Base-by-base conservation (phyloP, 2,113 vertebrate genomes). In the Campylorhamphus procurvoides region DNA sequence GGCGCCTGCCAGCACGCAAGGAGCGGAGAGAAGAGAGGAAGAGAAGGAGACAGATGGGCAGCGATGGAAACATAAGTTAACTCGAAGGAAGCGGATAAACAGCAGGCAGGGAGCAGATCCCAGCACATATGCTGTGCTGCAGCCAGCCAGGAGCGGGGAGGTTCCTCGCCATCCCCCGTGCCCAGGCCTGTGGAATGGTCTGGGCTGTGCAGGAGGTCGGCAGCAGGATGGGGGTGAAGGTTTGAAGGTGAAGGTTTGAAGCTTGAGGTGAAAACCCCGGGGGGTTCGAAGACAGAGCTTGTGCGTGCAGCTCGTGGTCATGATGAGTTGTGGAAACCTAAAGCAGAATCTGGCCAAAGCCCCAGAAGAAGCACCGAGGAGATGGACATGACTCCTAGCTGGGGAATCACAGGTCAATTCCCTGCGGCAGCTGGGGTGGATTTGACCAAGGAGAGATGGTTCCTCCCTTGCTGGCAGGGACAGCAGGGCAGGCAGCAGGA, bases 61-160 rank as follows among this genome's bases (percentile, higher is more conserved):
- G 87, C 71, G 31, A 89, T 85, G 92, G 97, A 97, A 98, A 97
- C 98, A 98, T 97, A 98, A 98, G 98, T 98, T 98, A 97, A 98
- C 98, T 98, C 91, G 95, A 95, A 98, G 97, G 98, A 98, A 97
- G 96, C 95, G 79, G 98, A 97, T 98, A 98, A 98, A 98, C 98
- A 98, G 98, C 98, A 98, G 98, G 98, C 98, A 96, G 64, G 87
- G 91, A 97, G 97, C 97, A 97, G 97, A 97, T 97, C 98, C 96
- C 83, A 40, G 83, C 98, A 85, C 98, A 98, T 98, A 98, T 98
- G 98, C 94, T 97, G 91, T 0, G 9, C 39, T 8, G n/a, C 79
- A 96, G 91, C 87, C 93, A 95, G 96, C 94, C 97, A 96, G 96
- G 93, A 81, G 8, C 64, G 3, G 44, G 75, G 89, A 88, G 13